Evolutionary conservation across 2,113 vertebrate species (phyloP).

Genomic region (Eupsittula cactorum): DNA sequence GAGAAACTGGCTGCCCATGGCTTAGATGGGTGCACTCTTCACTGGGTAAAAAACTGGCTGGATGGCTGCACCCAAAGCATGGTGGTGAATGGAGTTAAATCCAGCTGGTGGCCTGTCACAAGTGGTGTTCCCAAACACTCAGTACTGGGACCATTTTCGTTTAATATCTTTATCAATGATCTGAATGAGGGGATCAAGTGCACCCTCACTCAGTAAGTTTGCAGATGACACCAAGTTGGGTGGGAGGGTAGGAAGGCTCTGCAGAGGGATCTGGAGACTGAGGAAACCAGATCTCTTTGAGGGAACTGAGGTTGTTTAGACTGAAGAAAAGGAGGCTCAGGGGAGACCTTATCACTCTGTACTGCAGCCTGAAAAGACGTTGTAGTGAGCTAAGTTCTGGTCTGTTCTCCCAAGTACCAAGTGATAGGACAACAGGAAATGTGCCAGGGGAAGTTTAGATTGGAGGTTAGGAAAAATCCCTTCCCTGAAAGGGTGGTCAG

Average conservation of each 20-base stretch:
- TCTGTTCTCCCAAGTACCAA: background rate
- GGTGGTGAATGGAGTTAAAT: background rate
- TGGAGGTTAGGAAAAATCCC: background rate
- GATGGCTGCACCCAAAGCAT: background rate
- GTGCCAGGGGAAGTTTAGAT: fast-evolving
- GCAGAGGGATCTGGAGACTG: background rate
- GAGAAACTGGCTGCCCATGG: background rate
- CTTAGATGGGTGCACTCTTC: background rate
- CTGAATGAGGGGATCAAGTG: background rate
- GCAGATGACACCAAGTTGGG: background rate
- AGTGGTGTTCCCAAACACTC: background rate
- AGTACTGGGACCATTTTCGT: too few relatives aligned
- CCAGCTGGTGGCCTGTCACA: background rate
- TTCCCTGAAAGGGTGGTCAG: background rate
- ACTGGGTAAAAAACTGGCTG: background rate
- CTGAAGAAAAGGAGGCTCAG: background rate
- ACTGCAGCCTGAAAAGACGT: background rate
- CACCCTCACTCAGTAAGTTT: background rate
- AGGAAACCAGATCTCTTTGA: background rate
- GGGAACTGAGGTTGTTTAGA: background rate
- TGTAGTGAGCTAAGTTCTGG: background rate
- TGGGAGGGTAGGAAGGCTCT: background rate
- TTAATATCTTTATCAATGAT: background rate
- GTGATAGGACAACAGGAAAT: background rate
- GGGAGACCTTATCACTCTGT: background rate